Evolutionary conservation across 2,797 vertebrate genomes (phyloP).

Genomic region (Antrozous pallidus): DNA sequence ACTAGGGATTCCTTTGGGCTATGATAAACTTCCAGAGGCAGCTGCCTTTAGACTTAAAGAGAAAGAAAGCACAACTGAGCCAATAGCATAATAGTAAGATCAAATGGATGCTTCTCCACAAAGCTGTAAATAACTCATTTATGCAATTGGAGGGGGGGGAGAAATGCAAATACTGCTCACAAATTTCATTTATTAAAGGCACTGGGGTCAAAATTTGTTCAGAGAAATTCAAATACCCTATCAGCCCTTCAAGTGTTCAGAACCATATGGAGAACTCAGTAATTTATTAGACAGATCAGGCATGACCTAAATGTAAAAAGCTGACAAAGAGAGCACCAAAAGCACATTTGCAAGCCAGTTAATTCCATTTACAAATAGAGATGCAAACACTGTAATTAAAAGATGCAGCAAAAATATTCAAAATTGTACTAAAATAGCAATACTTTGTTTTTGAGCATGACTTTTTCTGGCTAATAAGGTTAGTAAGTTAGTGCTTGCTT

Average conservation of each 20-base stretch:
- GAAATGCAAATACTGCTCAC: background rate
- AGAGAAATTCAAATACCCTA: background rate
- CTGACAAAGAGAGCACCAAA: background rate
- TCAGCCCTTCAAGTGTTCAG: background rate
- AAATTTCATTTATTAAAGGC: background rate
- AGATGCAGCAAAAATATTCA: background rate
- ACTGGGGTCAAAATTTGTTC: background rate
- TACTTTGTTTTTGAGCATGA: background rate
- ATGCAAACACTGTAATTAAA: background rate
- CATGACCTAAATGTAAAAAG: background rate
- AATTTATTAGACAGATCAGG: background rate
- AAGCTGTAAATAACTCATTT: background rate
- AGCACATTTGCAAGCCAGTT: background rate
- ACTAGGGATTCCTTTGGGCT: background rate
- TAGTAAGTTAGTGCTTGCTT: slow-evolving; percentile 37
- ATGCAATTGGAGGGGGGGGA: background rate
- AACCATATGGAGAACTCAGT: background rate
- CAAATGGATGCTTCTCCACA: background rate
- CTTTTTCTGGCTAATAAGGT: slow-evolving; percentile 32
- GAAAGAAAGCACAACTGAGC: background rate
- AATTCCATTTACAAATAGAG: background rate
- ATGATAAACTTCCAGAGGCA: background rate
- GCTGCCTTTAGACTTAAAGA: background rate
- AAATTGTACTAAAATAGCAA: slow-evolving; percentile 26
- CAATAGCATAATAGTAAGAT: background rate